Evolutionary conservation across 2,113 vertebrate species (phyloP), one percentile per base, ranked within the genome.

Genomic region (Neotragus pygmaeus): DNA sequence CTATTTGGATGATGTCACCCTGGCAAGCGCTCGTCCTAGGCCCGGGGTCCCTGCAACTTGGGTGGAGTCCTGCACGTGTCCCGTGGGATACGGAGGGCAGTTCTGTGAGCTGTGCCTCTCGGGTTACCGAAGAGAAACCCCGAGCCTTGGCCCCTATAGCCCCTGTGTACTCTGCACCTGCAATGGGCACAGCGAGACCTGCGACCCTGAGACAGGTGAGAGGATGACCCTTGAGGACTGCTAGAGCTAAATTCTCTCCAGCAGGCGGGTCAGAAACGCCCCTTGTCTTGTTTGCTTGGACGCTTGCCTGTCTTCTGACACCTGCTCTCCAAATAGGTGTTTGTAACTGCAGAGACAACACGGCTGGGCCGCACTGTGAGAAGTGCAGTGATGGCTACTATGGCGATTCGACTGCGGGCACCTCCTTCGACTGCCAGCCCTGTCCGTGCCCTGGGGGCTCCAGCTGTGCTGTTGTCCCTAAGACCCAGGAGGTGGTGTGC

Each of bases 51-150:
- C 99, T 0, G 99, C 99, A 4, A 95, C 98, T 0, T 99, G 99
- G 99, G 99, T 99, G 95, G 99, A 99, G 98, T 99, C 98, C 90
- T 99, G 99, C 96, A 99, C 99, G 1, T 99, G 99, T 73, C 99
- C 99, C 0, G 98, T 97, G 30, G 99, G 99, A 0, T 99, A 99
- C 0, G 97, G 99, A 93, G 99, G 99, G 8, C 99, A 99, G 97
- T 99, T 99, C 93, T 99, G 99, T 89, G 99, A 99, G 98, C 97
- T 89, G 84, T 99, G 99, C 97, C 99, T 99, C 27, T 28, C 98
- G 3, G 99, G 99, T 23, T 99, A 99, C 98, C 98, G 99, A 25
- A 99, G 99, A 45, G 99, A 99, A 94, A 99, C 88, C 0, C 99
- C 99, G 0, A 97, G 98, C 75, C 99, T 99, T 0, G 99, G 99